A percentile compares a stretch with the other conserved stretches of the same genome.
Conservation (phyloP, 2,113 vertebrate species). For the Phalacrocorax pelagicus region DNA sequence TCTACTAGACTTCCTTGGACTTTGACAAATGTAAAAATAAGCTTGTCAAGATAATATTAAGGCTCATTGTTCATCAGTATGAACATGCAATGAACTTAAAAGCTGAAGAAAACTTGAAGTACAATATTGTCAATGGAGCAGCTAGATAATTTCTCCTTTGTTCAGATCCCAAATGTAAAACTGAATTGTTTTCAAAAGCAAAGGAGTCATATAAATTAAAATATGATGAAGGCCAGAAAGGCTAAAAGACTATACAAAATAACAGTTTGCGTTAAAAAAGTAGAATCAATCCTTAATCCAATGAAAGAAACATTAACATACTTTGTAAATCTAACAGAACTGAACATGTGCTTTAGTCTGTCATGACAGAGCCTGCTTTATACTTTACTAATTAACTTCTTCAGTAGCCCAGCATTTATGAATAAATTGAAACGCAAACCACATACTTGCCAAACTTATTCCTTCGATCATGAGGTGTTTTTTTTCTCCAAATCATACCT, state of each 20-base stretch:
- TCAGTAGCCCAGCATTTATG: neutral
- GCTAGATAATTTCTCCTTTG: neutral
- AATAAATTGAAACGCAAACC: neutral
- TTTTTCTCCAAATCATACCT: neutral
- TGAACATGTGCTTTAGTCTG: neutral
- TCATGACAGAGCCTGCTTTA: neutral
- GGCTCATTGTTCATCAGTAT: neutral
- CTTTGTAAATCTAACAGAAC: neutral
- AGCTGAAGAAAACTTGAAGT: neutral
- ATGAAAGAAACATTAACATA: neutral
- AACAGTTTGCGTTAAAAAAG: neutral
- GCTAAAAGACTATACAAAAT: neutral
- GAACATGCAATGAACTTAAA: neutral
- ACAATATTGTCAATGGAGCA: neutral
- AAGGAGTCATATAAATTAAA: neutral
- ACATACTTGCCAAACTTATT: neutral
- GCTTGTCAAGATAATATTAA: slow-evolving; percentile 46
- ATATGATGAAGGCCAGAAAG: neutral
- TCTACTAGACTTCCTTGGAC: neutral
- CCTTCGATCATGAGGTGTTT: neutral
- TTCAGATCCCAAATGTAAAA: neutral
- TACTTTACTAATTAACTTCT: neutral
- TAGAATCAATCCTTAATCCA: neutral
- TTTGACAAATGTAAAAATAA: neutral
- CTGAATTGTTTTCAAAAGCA: neutral